phyloP scores from a whole-genome alignment of 23 tunicate species.

The Styela plicata region DNA sequence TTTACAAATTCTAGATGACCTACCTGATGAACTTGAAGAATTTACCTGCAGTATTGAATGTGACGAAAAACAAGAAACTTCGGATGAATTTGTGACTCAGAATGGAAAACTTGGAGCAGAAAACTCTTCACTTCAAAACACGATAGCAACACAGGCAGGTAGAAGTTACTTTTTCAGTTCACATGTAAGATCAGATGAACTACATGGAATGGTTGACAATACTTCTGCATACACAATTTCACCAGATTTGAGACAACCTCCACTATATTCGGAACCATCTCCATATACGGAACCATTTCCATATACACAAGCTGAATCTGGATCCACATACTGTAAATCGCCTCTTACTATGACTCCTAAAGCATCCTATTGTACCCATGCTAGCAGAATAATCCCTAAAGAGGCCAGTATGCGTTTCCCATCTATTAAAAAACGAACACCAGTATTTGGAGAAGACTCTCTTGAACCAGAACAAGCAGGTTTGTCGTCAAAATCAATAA shows the following conservation, averaged over 20 bases:
- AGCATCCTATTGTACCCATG: not conserved
- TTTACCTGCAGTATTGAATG: not conserved
- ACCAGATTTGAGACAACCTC: not conserved
- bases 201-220: not conserved
- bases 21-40: constrained; percentile 5
- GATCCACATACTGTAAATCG: not conserved
- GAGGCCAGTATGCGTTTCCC: not conserved
- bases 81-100: not conserved
- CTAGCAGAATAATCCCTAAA: constrained; percentile 14
- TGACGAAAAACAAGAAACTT: not conserved
- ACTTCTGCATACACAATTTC: not conserved
- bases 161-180: not conserved
- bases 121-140: not conserved
- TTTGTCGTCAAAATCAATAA: not conserved
- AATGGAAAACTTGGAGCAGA: not conserved
- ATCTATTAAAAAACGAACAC: not conserved
- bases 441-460: not conserved
- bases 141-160: no score
- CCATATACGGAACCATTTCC: not conserved
- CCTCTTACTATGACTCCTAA: not conserved
- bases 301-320: not conserved
- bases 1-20: not conserved
- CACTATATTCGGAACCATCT: not conserved
- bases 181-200: not conserved
- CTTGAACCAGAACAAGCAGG: not conserved